Conservation (phyloP, 2,888 invertebrate species). For the Archaeoteleia sp. region DNA sequence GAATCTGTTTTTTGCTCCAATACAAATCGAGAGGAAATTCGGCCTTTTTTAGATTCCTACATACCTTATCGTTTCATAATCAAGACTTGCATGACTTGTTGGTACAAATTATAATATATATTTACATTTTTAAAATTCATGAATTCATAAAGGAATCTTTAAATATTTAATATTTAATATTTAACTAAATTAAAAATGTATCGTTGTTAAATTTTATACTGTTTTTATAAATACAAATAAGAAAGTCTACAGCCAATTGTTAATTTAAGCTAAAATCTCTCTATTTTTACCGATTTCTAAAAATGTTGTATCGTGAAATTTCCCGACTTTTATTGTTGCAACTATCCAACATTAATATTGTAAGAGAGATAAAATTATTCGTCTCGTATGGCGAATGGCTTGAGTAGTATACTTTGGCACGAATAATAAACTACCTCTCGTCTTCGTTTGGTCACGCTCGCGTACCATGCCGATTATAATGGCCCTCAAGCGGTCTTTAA, state of each 20-base stretch:
- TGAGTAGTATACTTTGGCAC: not conserved
- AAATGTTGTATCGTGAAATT: constrained; percentile 12
- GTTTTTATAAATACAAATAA: no score
- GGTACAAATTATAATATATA: no score
- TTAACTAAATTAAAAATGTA: no score
- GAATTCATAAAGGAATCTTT: no score
- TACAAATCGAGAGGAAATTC: not conserved
- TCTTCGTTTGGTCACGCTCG: constrained; percentile 15
- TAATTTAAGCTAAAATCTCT: not conserved
- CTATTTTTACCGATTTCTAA: no score
- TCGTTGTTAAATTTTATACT: no score
- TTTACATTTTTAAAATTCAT: no score
- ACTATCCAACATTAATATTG: constrained; percentile 11
- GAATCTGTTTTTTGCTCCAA: constrained; percentile 1
- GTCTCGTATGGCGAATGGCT: not conserved
- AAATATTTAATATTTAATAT: constrained; percentile 2
- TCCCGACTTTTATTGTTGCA: constrained; percentile 13
- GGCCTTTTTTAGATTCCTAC: not conserved
- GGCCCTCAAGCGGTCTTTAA: constrained; percentile 2
- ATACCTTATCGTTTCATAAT: no score
- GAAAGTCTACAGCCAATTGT: no score
- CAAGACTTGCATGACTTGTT: no score
- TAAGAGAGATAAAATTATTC: constrained; percentile 4
- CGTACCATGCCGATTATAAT: constrained; percentile 11
- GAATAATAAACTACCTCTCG: not conserved